A percentile compares a stretch with the other conserved stretches of the same genome.
Evolutionary conservation across 2,797 vertebrate genomes (phyloP).

Genomic region (Zalophus californianus): DNA sequence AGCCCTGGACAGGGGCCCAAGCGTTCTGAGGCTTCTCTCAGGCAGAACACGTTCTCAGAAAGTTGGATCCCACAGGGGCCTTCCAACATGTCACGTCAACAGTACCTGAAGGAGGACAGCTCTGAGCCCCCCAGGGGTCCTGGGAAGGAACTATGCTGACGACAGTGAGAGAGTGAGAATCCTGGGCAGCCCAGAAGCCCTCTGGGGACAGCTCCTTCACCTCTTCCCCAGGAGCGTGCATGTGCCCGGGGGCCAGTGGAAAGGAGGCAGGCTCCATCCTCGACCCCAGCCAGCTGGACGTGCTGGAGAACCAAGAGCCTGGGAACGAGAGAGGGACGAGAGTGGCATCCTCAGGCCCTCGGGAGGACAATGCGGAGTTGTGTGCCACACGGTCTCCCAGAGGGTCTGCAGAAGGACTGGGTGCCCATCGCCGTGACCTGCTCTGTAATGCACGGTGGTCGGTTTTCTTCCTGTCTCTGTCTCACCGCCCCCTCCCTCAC

Average conservation of each 20-base stretch:
- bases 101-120: background rate
- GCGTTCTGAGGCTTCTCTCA: background rate
- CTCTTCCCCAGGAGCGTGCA: background rate
- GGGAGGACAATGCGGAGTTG: fast-evolving
- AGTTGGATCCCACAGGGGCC: background rate
- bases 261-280: background rate
- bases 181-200: background rate
- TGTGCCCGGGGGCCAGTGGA: fast-evolving
- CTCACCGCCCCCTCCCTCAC: background rate
- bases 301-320: background rate
- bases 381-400: background rate
- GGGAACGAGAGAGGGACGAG: background rate
- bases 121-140: background rate
- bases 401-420: background rate
- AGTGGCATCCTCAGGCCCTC: background rate
- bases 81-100: background rate
- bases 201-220: background rate
- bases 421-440: background rate
- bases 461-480: background rate
- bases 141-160: background rate
- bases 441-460: background rate
- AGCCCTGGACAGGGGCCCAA: background rate
- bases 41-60: background rate
- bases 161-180: background rate
- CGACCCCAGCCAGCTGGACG: background rate